Evolutionary conservation across 2,113 vertebrate species (phyloP).

Genomic region (Arizona elegans): DNA sequence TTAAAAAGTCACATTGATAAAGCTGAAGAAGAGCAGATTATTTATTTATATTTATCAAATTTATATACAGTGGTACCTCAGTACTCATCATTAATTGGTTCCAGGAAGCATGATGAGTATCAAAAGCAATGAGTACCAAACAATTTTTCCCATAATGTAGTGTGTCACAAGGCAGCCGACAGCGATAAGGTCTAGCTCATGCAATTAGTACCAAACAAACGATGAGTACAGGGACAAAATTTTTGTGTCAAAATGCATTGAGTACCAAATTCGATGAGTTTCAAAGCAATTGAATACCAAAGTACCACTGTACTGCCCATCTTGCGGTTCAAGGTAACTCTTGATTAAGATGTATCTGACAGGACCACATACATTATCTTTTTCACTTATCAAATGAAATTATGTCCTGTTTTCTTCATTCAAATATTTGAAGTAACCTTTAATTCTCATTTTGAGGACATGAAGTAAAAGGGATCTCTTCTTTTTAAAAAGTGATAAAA

Average conservation of each 20-base stretch:
- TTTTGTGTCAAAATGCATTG: background rate
- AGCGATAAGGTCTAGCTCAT: background rate
- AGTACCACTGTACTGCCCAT: background rate
- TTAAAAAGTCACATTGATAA: no score
- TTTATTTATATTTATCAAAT: background rate
- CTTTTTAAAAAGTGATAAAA: background rate
- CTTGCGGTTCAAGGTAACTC: background rate
- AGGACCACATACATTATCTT: background rate
- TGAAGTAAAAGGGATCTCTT: background rate
- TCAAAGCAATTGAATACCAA: background rate
- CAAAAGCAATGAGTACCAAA: background rate
- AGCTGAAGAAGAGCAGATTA: background rate
- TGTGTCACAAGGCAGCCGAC: background rate
- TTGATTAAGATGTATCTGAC: background rate
- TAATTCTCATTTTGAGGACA: background rate
- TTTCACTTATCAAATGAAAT: background rate
- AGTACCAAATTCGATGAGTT: background rate
- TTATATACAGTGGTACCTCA: background rate
- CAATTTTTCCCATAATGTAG: background rate
- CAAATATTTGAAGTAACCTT: background rate
- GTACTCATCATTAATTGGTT: background rate
- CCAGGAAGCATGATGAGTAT: background rate
- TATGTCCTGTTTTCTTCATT: background rate
- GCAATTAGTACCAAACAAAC: background rate
- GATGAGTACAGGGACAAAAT: background rate